phyloP scores from a whole-genome alignment of 2,113 vertebrate genomes.

The Lepus americanus region DNA sequence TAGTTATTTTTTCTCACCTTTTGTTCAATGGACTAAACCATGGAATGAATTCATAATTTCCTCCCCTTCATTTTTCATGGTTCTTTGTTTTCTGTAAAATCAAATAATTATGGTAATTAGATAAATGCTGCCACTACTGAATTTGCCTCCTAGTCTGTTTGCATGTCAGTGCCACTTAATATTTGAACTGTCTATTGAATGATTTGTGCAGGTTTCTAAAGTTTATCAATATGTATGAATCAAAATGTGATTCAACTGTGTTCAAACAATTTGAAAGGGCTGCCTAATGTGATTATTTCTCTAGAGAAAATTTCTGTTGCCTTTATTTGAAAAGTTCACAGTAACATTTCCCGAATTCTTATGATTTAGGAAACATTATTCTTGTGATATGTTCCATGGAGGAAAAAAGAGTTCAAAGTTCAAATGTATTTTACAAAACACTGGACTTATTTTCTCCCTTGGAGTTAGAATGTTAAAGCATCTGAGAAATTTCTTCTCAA shows the following conservation, averaged over 20 bases:
- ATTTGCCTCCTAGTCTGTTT: not conserved
- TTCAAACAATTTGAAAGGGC: constrained; percentile 3
- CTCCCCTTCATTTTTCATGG: not conserved
- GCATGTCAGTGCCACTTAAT: not conserved
- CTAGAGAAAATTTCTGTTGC: not conserved
- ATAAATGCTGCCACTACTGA: not conserved
- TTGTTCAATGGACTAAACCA: not conserved
- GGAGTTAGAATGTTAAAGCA: not conserved
- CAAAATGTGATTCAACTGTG: not conserved
- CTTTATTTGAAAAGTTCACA: constrained; percentile 1
- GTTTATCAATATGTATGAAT: not conserved
- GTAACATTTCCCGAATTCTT: not conserved
- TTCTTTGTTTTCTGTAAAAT: not conserved
- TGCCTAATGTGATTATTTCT: not conserved
- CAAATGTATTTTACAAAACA: not conserved
- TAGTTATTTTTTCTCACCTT: not conserved
- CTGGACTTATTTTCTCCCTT: not conserved
- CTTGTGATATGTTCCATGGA: not conserved
- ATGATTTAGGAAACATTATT: not conserved
- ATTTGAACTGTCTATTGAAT: not conserved
- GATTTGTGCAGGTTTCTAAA: not conserved
- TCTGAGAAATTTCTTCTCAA: constrained; percentile 1
- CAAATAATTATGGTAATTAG: not conserved
- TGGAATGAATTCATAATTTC: not conserved
- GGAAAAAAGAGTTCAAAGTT: not conserved